Evolutionary conservation across 1,140 invertebrate genomes (phyloP).

Genomic region (Ladona fulva): DNA sequence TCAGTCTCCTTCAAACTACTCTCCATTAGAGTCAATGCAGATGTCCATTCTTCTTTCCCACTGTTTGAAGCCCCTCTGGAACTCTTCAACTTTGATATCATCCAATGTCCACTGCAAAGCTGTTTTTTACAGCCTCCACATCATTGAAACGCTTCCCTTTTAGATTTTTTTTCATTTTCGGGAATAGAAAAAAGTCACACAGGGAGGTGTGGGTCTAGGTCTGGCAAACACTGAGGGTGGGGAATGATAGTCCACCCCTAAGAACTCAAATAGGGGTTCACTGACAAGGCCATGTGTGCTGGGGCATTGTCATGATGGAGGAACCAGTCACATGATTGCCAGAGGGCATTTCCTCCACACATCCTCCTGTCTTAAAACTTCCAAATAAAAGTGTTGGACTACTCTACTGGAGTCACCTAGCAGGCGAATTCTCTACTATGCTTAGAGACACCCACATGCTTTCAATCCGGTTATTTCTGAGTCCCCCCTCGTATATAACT

Average conservation of each 20-base stretch:
- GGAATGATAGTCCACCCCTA: constrained; percentile 18
- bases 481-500: background rate
- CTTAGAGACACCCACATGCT: background rate
- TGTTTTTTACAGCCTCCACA: constrained; percentile 17
- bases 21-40: constrained; percentile 17
- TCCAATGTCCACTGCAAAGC: constrained; percentile 5
- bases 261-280: constrained; percentile 14
- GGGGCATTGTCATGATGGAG: constrained; percentile 12
- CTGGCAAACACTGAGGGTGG: constrained; percentile 11
- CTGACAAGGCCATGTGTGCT: constrained; percentile 12
- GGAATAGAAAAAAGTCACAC: constrained; percentile 18
- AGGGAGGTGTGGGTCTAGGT: constrained; percentile 15
- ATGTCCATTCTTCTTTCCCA: constrained; percentile 12
- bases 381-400: background rate
- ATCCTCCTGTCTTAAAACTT: background rate
- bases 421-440: background rate
- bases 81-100: constrained; percentile 17
- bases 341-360: background rate
- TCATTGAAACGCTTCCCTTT: constrained; percentile 20
- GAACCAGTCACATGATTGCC: constrained; percentile 16
- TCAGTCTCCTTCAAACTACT: constrained; percentile 12
- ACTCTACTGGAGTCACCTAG: background rate
- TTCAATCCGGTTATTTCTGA: background rate
- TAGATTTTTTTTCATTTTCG: too few relatives aligned
- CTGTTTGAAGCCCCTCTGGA: constrained; percentile 17